phyloP scores from a whole-genome alignment of 30 jellyfish, hydroid and myxozoan genomes.

The Chrysaora quinquecirrha region DNA sequence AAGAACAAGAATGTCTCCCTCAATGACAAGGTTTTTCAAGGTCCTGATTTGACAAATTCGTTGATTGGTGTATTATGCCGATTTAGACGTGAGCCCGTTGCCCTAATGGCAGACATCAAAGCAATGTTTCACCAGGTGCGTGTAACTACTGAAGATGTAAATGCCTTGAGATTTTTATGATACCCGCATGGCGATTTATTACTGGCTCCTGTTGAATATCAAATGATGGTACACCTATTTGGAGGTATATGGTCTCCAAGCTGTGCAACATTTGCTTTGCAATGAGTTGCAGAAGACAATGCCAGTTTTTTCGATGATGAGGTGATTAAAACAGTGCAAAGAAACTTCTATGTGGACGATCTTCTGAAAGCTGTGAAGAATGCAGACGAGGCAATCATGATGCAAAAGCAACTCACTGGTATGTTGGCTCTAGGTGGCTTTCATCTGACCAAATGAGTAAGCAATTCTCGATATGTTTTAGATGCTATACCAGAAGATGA shows the following conservation, averaged over 20 bases:
- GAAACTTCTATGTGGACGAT: slow-evolving; percentile 46
- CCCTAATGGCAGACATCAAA: slow-evolving; percentile 48
- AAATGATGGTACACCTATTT: slow-evolving; percentile 47
- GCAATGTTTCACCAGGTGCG: slow-evolving; percentile 68
- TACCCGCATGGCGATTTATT: slow-evolving; percentile 23
- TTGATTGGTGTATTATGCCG: slow-evolving; percentile 26
- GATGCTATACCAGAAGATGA: slow-evolving; percentile 26
- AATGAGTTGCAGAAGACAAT: slow-evolving; percentile 3
- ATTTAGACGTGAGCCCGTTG: slow-evolving; percentile 16
- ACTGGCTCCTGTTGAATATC: background rate
- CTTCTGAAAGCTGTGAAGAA: background rate
- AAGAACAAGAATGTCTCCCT: slow-evolving; percentile 42
- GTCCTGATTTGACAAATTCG: slow-evolving; percentile 31
- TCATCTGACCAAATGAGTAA: slow-evolving; percentile 23
- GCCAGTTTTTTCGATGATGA: background rate
- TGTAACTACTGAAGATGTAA: slow-evolving; percentile 10
- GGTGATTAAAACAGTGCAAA: background rate
- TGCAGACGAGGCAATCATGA: slow-evolving; percentile 9
- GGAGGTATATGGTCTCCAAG: slow-evolving; percentile 8
- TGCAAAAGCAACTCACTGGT: background rate
- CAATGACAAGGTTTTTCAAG: slow-evolving; percentile 13
- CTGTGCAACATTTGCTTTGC: slow-evolving; percentile 27
- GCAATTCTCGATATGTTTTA: slow-evolving; percentile 22
- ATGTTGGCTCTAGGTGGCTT: slow-evolving; percentile 30
- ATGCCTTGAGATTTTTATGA: slow-evolving; percentile 30